A percentile compares a stretch with the other conserved stretches of the same genome.
Conservation (phyloP, 1,140 invertebrate species). For the Chlorops oryzae region DNA sequence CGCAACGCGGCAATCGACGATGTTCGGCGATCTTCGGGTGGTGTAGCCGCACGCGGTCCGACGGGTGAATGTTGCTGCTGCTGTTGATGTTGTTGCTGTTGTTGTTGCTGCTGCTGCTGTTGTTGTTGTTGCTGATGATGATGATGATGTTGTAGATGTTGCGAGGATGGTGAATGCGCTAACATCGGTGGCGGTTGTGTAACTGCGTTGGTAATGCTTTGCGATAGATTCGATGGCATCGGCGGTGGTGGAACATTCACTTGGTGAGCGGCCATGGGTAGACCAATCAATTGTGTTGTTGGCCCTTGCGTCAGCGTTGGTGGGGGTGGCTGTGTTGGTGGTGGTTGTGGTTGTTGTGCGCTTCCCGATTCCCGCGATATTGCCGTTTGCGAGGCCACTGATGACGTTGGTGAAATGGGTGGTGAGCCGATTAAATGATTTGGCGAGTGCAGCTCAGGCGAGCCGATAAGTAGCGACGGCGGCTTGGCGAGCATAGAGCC, state of each 20-base stretch:
- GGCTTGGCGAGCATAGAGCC: slow-evolving; percentile 36
- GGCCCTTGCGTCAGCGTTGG: slow-evolving; percentile 15
- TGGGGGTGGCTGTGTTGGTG: slow-evolving; percentile 13
- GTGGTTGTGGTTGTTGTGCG: not conserved
- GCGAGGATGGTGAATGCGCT: slow-evolving; percentile 21
- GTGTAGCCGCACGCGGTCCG: slow-evolving; percentile 36
- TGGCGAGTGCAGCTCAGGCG: slow-evolving; percentile 44
- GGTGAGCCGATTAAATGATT: slow-evolving; percentile 49
- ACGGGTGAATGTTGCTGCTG: not conserved
- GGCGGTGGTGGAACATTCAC: slow-evolving; percentile 1
- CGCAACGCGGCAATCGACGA: slow-evolving; percentile 86
- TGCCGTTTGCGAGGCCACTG: slow-evolving; percentile 48
- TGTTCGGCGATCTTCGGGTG: slow-evolving; percentile 72
- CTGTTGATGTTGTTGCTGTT: slow-evolving; percentile 29
- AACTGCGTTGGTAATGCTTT: slow-evolving; percentile 21
- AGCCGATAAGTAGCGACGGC: slow-evolving; percentile 36
- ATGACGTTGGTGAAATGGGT: slow-evolving; percentile 55
- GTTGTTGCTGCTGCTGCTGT: slow-evolving; percentile 19
- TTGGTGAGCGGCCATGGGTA: too few relatives aligned
- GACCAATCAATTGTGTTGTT: slow-evolving; percentile 27
- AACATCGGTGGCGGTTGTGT: slow-evolving; percentile 10
- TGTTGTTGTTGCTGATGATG: slow-evolving; percentile 22
- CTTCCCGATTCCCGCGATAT: slow-evolving; percentile 16
- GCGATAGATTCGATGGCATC: not conserved
- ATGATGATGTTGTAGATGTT: slow-evolving; percentile 23